Evolutionary conservation across 2,797 vertebrate species (phyloP).

Genomic region (Cygnus olor): DNA sequence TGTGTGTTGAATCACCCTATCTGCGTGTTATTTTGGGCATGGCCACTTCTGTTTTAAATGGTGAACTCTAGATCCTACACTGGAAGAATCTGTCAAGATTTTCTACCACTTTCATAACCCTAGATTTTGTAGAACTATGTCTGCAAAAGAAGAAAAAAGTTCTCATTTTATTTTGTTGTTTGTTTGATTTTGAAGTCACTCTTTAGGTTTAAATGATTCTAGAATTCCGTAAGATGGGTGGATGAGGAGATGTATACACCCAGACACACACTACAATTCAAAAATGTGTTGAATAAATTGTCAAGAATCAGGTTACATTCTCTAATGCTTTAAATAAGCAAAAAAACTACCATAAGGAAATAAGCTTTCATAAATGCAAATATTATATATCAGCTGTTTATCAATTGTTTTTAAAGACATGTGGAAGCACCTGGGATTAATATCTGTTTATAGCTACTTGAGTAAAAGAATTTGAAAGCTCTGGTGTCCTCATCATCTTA

Average conservation of each 20-base stretch:
- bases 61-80: accelerated
- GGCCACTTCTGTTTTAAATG: neutral
- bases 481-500: neutral
- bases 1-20: neutral
- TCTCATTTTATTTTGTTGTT: neutral
- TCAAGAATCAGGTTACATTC: neutral
- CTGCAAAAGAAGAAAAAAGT: neutral
- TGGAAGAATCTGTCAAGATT: neutral
- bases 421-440: neutral
- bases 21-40: neutral
- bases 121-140: neutral
- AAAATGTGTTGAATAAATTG: neutral
- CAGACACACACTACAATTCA: neutral
- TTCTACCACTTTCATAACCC: neutral
- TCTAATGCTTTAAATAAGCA: neutral
- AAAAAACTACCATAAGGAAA: neutral
- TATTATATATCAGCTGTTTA: neutral
- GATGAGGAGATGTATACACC: neutral
- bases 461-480: neutral
- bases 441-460: neutral
- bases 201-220: neutral
- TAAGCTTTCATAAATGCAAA: neutral
- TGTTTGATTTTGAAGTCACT: too few species aligned
- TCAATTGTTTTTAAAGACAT: neutral
- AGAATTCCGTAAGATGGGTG: neutral